Conservation (phyloP, 1,140 invertebrate genomes). For the Bombus pascuorum region DNA sequence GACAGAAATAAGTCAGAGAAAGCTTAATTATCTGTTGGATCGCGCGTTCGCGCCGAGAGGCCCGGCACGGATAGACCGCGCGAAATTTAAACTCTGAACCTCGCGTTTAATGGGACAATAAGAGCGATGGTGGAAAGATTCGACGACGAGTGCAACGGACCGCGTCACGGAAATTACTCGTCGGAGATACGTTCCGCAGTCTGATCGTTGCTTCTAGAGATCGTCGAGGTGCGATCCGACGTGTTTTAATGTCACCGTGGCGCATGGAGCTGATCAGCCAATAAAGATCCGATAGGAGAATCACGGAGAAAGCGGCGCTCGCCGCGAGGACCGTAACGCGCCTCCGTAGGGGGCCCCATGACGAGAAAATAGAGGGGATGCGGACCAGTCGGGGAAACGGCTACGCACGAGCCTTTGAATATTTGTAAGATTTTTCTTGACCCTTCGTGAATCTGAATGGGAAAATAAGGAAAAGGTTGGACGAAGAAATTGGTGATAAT, state of each 20-base stretch:
- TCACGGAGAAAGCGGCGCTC: slow-evolving; percentile 61
- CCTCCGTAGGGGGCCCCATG: slow-evolving; percentile 52
- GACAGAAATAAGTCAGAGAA: slow-evolving; percentile 31
- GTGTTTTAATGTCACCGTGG: slow-evolving; percentile 63
- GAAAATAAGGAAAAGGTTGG: not conserved
- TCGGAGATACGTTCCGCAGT: not conserved
- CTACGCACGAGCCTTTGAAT: not conserved
- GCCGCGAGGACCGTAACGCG: slow-evolving; percentile 38
- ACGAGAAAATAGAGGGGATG: slow-evolving; percentile 59
- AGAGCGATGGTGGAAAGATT: slow-evolving; percentile 25
- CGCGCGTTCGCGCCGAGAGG: not conserved
- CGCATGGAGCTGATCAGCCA: slow-evolving; percentile 56
- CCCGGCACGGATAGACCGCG: not conserved
- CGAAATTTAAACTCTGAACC: slow-evolving; percentile 37
- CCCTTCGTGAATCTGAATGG: not conserved
- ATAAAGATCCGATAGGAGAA: slow-evolving; percentile 66
- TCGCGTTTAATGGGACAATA: slow-evolving; percentile 46
- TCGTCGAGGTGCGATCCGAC: slow-evolving; percentile 53
- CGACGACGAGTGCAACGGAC: not conserved
- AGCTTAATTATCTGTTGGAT: slow-evolving; percentile 42
- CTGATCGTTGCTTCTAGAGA: slow-evolving; percentile 34
- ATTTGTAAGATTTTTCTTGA: not conserved
- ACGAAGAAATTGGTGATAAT: not conserved
- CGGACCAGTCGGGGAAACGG: slow-evolving; percentile 18
- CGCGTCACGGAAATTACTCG: not conserved